Evolutionary conservation across 2,113 vertebrate genomes (phyloP).

Genomic region (Erinaceus europaeus): DNA sequence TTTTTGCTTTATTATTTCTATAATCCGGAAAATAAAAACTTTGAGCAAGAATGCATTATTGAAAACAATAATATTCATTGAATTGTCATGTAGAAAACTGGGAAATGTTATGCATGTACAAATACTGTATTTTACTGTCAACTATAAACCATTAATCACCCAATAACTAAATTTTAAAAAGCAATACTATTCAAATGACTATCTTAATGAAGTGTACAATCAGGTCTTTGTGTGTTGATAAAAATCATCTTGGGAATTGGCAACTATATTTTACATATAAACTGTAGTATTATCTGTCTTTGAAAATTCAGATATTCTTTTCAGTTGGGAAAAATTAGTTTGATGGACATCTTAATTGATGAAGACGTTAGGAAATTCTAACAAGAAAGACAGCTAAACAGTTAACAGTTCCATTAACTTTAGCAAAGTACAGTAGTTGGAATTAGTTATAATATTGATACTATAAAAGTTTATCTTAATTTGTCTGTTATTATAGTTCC

Average conservation of each 20-base stretch:
- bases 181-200: too few relatives aligned
- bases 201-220: background rate
- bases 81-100: too few relatives aligned
- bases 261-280: background rate
- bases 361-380: background rate
- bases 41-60: background rate
- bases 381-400: background rate
- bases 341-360: background rate
- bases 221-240: background rate
- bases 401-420: background rate
- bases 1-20: background rate
- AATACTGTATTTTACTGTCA: too few relatives aligned
- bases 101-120: too few relatives aligned
- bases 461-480: too few relatives aligned
- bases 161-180: too few relatives aligned
- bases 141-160: too few relatives aligned
- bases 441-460: conserved; percentile 12
- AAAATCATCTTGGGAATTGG: background rate
- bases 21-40: background rate
- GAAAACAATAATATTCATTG: background rate
- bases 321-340: background rate
- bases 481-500: conserved; percentile 84
- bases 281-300: background rate
- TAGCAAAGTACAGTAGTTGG: conserved; percentile 16
- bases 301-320: background rate